Base-by-base conservation (phyloP, 1,140 invertebrate species). In the Drosophila nigromelanica region DNA sequence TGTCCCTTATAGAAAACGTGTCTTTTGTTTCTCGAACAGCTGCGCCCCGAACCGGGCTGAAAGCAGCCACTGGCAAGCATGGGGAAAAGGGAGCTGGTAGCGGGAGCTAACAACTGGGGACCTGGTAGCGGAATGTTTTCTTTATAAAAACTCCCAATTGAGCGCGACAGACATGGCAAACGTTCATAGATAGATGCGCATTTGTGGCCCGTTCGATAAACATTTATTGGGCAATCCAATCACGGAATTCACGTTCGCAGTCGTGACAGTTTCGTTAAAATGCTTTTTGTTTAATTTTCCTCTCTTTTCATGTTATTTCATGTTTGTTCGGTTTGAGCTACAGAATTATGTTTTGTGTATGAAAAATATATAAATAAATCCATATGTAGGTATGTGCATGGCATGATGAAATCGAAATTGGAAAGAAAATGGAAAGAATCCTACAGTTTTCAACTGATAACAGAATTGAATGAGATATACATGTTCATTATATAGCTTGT, bases 171-270 rank as follows among this genome's bases (percentile, higher is more conserved):
- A 78, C 63, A 76, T 67, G 67, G 33, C 75, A 79, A 89, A 82
- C 83, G 78, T 86, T 87, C 71, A 72, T 74, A 58, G 82, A 70
- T 64, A 70, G 79, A 69, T 76, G 69, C 79, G 78, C 77, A 87
- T 85, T 87, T 86, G 75, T 76, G 69, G 62, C 64, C 61, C 78
- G 64, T 79, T 87, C 83, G 78, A 87, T 87, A 87, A 87, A 87
- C 83, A 89, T 89, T 83, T 83, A 87, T 89, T 89, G 83, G 83
- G 80, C 76, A 89, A 89, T 89, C 83, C 85, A 80, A 89, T 89
- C 83, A 89, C 83, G 83, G 76, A 85, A 74, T 78, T 80, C 85
- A 89, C 85, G 85, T 89, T 68, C 77, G 47, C 56, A 50, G 47
- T 87, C 83, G 83, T 89, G 83, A 89, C 83, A 80, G 76, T 89